Evolutionary conservation across 2,113 vertebrate genomes (phyloP), one percentile per base, ranked within the genome.

Genomic region (Xiphias gladius): DNA sequence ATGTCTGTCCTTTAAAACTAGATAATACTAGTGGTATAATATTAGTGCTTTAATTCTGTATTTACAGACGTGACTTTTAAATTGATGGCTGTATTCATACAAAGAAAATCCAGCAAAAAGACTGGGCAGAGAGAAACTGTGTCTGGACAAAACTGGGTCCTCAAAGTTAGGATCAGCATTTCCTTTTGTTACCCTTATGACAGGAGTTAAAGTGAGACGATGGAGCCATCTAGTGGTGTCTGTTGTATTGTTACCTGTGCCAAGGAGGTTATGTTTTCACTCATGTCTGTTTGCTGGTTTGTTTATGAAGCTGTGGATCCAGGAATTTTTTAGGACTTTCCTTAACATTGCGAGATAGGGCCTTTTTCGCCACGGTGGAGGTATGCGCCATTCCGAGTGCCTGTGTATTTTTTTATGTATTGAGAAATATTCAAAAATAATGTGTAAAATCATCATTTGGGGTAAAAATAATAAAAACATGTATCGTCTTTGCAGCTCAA

Each of bases 181-280:
- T 70, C n/a, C 13, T 13, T 6, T 19, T 12, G 24, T 6, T 24
- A 20, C 19, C 10, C 22, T 30, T 6, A 39, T 19, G 9, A 35
- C 1, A 43, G 14, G 52, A 43, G 19, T 69, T 17, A 7, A 57
- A 58, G 43, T 82, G 57, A 58, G 55, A 20, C 64, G 71, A 4
- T 52, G 32, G 9, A 7, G 78, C 80, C 92, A 90, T 84, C 91
- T 93, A 87, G 87, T 91, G 91, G 89, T 41, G 16, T 17, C 12
- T 48, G 3, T 12, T 46, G 17, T 2, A 5, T 26, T 14, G 5
- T 37, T 35, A 35, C 32, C 32, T 35, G 3, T 35, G 6, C 32
- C 6, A 6, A 35, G 32, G 32, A 35, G 32, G 32, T 35, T 35
- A 35, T 35, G 32, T 35, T 35, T 35, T 35, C 32, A 35, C 32